Evolutionary conservation across 92 coral and sea anemone genomes (phyloP).

Genomic region (Porites cylindrica): DNA sequence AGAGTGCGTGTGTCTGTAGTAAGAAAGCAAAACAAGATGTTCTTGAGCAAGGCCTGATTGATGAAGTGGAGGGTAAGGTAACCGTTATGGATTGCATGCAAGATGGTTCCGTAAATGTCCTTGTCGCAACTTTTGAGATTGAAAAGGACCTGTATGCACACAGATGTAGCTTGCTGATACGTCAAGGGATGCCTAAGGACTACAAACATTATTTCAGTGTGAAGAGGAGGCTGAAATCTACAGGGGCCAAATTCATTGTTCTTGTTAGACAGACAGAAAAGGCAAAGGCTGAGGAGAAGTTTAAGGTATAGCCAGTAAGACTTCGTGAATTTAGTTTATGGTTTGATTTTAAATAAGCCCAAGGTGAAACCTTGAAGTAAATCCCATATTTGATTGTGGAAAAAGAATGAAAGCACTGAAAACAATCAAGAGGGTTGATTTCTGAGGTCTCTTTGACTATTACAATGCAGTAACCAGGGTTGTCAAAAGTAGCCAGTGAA

Average conservation of each 20-base stretch:
- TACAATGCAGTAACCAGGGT: too few relatives aligned
- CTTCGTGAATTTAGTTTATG: neutral
- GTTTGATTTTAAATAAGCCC: neutral
- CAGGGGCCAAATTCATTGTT: constrained; percentile 70
- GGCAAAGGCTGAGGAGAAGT: constrained; percentile 19
- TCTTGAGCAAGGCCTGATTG: neutral
- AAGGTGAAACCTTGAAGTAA: too few relatives aligned
- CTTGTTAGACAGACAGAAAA: constrained; percentile 45
- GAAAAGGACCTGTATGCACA: constrained; percentile 65
- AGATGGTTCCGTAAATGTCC: constrained; percentile 78
- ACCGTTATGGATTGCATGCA: constrained; percentile 59
- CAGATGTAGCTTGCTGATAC: constrained; percentile 78
- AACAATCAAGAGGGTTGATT: too few relatives aligned
- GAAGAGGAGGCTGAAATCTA: constrained; percentile 67
- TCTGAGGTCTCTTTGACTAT: too few relatives aligned
- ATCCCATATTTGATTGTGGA: too few relatives aligned
- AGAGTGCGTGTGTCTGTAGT: constrained; percentile 60
- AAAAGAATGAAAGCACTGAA: too few relatives aligned
- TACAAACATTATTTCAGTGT: constrained; percentile 61
- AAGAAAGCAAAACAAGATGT: constrained; percentile 38
- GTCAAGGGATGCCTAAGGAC: constrained; percentile 76
- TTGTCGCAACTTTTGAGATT: constrained; percentile 72
- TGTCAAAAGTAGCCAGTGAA: too few relatives aligned
- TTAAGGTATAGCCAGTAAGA: neutral
- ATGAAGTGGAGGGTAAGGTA: constrained; percentile 27